A percentile compares a stretch with the other conserved stretches of the same genome.
phyloP scores from a whole-genome alignment of 2,888 invertebrate species.

The Thalpophila matura region DNA sequence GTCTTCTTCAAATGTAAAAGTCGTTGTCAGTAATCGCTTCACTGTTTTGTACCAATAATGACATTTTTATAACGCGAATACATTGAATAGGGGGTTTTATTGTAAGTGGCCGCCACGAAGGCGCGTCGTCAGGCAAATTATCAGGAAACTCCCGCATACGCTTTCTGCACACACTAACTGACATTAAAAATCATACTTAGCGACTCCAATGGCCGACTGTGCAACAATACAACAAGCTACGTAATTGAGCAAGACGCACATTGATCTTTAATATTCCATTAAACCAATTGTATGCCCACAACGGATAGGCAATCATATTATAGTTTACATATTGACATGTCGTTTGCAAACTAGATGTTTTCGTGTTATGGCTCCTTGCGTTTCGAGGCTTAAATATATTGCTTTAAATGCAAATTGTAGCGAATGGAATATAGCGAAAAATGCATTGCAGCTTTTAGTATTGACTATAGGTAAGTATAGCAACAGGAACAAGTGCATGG shows the following conservation, averaged over 20 bases:
- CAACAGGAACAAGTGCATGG: slow-evolving; percentile 64
- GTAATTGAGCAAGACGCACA: slow-evolving; percentile 67
- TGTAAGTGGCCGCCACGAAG: slow-evolving; percentile 73
- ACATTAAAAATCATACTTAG: slow-evolving; percentile 84
- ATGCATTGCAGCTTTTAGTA: slow-evolving; percentile 65
- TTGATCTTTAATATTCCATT: slow-evolving; percentile 65
- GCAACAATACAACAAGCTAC: slow-evolving; percentile 67
- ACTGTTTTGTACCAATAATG: slow-evolving; percentile 59
- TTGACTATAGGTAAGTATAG: slow-evolving; percentile 61
- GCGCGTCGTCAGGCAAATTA: slow-evolving; percentile 82
- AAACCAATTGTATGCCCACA: slow-evolving; percentile 59
- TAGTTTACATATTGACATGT: slow-evolving; percentile 62
- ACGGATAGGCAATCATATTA: slow-evolving; percentile 53
- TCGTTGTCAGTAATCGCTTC: slow-evolving; percentile 48
- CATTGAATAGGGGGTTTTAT: slow-evolving; percentile 75
- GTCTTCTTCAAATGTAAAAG: slow-evolving; percentile 49
- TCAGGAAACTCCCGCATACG: slow-evolving; percentile 84
- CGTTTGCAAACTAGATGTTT: slow-evolving; percentile 46
- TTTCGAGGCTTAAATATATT: slow-evolving; percentile 49
- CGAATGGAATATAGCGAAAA: slow-evolving; percentile 41
- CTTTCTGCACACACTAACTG: slow-evolving; percentile 88
- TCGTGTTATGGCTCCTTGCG: slow-evolving; percentile 52
- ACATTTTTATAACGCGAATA: slow-evolving; percentile 71
- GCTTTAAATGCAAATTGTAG: slow-evolving; percentile 52
- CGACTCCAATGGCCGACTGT: slow-evolving; percentile 70